Evolutionary conservation across 2,888 invertebrate species (phyloP).

Genomic region (Galerucella calmariensis): DNA sequence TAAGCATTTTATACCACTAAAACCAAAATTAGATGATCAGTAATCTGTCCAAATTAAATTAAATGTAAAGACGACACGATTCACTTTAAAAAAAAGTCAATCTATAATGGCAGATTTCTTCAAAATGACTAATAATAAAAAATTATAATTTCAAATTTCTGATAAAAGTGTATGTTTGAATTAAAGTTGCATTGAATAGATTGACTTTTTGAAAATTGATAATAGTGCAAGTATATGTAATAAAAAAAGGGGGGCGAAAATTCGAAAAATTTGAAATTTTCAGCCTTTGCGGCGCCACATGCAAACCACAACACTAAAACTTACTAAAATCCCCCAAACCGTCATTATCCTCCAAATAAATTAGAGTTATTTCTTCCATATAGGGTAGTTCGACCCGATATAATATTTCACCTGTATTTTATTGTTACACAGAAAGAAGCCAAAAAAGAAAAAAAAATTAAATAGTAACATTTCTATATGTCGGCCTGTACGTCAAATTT

Average conservation of each 20-base stretch:
- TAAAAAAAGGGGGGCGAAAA: conserved; percentile 27
- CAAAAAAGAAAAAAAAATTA: conserved; percentile 65
- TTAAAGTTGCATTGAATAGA: not conserved
- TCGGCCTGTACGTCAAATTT: conserved; percentile 9
- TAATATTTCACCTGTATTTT: conserved; percentile 85
- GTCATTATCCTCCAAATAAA: conserved; percentile 89
- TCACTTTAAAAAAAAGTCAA: conserved; percentile 4
- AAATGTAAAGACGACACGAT: conserved; percentile 7
- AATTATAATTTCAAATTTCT: not conserved
- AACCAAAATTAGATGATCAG: not conserved
- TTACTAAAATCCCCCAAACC: conserved; percentile 71
- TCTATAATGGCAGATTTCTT: no score
- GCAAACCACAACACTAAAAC: conserved; percentile 76
- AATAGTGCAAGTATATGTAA: conserved; percentile 20
- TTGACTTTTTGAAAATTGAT: conserved; percentile 20
- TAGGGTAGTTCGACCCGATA: conserved; percentile 93
- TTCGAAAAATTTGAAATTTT: conserved; percentile 42
- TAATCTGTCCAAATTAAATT: conserved; percentile 2
- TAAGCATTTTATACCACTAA: not conserved
- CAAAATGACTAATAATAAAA: no score
- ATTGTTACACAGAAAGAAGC: conserved; percentile 66
- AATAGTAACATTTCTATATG: conserved; percentile 56
- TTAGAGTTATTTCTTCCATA: conserved; percentile 94
- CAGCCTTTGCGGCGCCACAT: conserved; percentile 55
- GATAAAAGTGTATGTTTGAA: not conserved